Evolutionary conservation across 2,113 vertebrate genomes (phyloP).

Genomic region (Hirundichthys speculiger): DNA sequence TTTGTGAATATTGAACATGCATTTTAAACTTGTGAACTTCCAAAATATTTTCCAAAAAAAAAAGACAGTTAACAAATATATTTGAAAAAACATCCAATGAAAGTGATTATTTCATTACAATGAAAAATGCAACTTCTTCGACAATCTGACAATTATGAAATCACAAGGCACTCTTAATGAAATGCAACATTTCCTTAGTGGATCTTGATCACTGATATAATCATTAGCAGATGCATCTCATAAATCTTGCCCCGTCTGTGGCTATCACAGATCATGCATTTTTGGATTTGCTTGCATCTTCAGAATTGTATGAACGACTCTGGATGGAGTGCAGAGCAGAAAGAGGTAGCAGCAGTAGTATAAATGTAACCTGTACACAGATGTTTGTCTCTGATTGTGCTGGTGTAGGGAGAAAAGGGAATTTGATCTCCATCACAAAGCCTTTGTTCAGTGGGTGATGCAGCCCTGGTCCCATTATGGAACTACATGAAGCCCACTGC

Average conservation of each 20-base stretch:
- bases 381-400: slow-evolving; percentile 23
- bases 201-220: slow-evolving; percentile 32
- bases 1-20: too few relatives aligned
- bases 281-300: slow-evolving; percentile 2
- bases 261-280: slow-evolving; percentile 1
- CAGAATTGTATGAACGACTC: not conserved
- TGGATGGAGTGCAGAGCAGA: too few relatives aligned
- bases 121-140: slow-evolving; percentile 63
- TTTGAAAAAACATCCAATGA: too few relatives aligned
- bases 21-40: too few relatives aligned
- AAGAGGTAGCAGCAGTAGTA: not conserved
- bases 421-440: slow-evolving; percentile 57
- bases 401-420: slow-evolving; percentile 30
- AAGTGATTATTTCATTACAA: slow-evolving; percentile 33
- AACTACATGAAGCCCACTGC: slow-evolving; percentile 30
- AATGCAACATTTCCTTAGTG: slow-evolving; percentile 55
- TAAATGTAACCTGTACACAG: slow-evolving; percentile 9
- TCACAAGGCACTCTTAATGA: slow-evolving; percentile 53
- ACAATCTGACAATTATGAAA: slow-evolving; percentile 69
- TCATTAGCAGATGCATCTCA: slow-evolving; percentile 38
- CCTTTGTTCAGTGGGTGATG: slow-evolving; percentile 71
- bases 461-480: slow-evolving; percentile 54
- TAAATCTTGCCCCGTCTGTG: not conserved
- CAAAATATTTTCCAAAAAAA: too few relatives aligned
- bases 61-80: too few relatives aligned